These are phyloP conservation scores for Automeris io DNA, from an alignment of 2,888 invertebrate species.

Conservation along the genomic window DNA sequence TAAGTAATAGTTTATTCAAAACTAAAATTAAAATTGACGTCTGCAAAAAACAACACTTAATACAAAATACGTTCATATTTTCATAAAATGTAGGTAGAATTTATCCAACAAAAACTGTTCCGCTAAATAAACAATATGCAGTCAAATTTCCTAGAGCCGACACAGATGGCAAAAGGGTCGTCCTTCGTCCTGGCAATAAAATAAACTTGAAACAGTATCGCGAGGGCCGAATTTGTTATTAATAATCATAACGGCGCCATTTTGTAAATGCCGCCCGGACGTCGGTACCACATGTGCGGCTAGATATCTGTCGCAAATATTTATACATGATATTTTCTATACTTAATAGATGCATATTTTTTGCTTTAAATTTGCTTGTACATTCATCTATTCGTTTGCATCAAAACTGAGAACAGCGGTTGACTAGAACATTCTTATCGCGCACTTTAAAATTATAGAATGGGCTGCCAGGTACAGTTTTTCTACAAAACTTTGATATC, in stretches of 20 bases:
- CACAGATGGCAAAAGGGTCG: conserved; percentile 59
- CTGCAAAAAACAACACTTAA: too few species aligned
- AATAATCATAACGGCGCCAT: conserved; percentile 72
- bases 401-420: too few species aligned
- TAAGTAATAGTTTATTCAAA: too few species aligned
- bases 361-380: background rate
- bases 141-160: conserved; percentile 51
- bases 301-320: conserved; percentile 18
- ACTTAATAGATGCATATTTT: background rate
- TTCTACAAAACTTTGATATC: too few species aligned
- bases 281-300: conserved; percentile 33
- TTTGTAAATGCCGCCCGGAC: conserved; percentile 41
- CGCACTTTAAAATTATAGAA: too few species aligned
- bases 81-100: conserved; percentile 6
- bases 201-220: conserved; percentile 59
- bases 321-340: too few species aligned
- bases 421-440: too few species aligned
- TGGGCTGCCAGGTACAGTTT: too few species aligned
- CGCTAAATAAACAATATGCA: conserved; percentile 62
- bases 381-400: too few species aligned
- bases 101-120: conserved; percentile 42
- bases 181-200: conserved; percentile 52
- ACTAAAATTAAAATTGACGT: background rate
- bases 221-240: conserved; percentile 61
- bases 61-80: too few species aligned